Evolutionary conservation across 2,888 invertebrate genomes (phyloP), one percentile per base, ranked within the genome.

Genomic region (Entomobrya multifasciata): DNA sequence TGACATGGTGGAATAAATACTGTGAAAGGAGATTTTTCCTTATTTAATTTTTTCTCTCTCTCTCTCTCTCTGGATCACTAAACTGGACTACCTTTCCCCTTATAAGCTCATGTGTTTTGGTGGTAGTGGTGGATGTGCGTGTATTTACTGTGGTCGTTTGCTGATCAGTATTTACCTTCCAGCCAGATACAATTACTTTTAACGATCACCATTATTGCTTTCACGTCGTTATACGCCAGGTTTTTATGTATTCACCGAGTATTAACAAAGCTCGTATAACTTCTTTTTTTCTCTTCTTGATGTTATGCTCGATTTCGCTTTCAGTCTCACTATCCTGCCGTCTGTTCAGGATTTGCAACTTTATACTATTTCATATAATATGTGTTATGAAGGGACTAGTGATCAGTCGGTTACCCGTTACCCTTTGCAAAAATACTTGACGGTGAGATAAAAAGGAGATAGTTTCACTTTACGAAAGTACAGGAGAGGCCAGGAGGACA

Each of bases 131-230:
- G 11, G 47, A 47, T 47, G 47, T 47, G n/a, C 10, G 8, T 57
- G 25, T 36, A 36, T 41, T 77, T 44, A 36, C 77, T 10, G 55
- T 41, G 77, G 2, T n/a, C 44, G 22, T 79, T 74, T 57, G 20
- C 67, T 67, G 77, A 84, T 84, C 67, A 52, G 52, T 85, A 67
- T 78, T 86, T 80, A 86, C 80, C 86, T 86, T 80, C 65, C 80
- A 86, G 80, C 74, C 86, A 80, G 80, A 79, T 65, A 65, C 86
- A 86, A 86, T 86, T 86, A 80, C 74, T 86, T 86, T 80, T 86
- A 86, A 86, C 86, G 80, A 80, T 49, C 30, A 62, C 62, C 27
- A 41, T 74, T 80, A 86, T 86, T 80, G 49, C 57, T 13, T 76
- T 62, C 55, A 76, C 52, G 67, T 80, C 36, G 74, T 76, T 86